These are phyloP conservation scores for Helicolenus hilgendorfi DNA, from an alignment of 2,797 vertebrate genomes.

Conservation along the genomic window DNA sequence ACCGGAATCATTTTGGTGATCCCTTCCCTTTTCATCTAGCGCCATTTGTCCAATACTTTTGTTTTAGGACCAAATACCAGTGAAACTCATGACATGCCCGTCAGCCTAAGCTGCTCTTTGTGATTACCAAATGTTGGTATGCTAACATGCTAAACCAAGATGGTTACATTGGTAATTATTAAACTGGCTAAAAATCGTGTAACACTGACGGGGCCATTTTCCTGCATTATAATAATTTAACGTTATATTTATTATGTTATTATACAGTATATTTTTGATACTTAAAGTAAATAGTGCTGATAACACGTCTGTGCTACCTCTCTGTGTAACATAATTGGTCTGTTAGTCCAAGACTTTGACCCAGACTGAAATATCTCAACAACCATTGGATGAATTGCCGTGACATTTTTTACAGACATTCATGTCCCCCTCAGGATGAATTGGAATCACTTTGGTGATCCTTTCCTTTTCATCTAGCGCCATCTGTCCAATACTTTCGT, in stretches of 20 bases:
- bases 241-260: neutral
- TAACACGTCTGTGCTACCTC: neutral
- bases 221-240: neutral
- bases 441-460: neutral
- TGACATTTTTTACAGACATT: neutral
- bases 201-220: neutral
- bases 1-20: neutral
- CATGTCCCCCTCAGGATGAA: neutral
- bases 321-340: neutral
- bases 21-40: neutral
- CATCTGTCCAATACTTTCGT: neutral
- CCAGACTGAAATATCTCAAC: neutral
- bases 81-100: neutral
- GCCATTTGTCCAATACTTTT: neutral
- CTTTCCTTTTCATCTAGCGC: neutral
- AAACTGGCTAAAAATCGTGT: neutral
- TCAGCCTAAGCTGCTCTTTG: neutral
- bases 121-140: neutral
- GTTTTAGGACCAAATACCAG: neutral
- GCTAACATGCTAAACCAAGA: neutral
- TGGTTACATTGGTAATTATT: neutral
- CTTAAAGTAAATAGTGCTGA: neutral
- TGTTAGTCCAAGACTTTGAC: neutral
- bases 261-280: neutral
- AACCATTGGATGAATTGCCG: neutral